Base-by-base conservation (phyloP, 2,113 vertebrate genomes). In the Craseonycteris thonglongyai region DNA sequence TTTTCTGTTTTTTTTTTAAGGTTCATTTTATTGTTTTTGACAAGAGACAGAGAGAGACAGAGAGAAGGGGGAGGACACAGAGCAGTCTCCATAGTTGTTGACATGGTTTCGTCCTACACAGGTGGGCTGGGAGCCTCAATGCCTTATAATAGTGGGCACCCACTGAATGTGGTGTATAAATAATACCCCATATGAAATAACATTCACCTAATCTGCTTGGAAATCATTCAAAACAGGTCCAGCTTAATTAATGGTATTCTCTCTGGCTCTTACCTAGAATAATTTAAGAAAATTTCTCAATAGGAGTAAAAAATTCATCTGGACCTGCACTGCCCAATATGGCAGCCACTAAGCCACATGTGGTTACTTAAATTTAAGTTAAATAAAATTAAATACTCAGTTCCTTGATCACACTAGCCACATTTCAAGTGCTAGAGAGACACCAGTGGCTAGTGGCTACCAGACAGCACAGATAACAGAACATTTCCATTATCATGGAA, bases 401-500 rank as follows among this genome's bases (percentile, higher is more conserved):
- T 54, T 69, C 69, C 80, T 78, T 65, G 33, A 6, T 78, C 47
- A 83, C 49, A 42, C 56, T 3, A 74, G 63, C 51, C 69, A 35
- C 35, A 63, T 51, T 22, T 42, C 38, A 63, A 54, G 86, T 35
- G 66, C 71, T 79, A 18, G 49, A 65, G 51, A 30, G 79, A 56
- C 19, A 2, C 15, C 5, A 1, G 10, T 5, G 30, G 49, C 35
- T 7, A 3, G n/a, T 0, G 11, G 35, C 65, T 19, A 59, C 13
- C 12, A 26, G 65, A 56, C 8, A 33, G 59, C 80, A 38, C 80
- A 38, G n/a, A 26, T 0, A 28, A 28, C 12, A 49, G 26, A n/a
- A 4, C 61, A 11, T 7, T 3, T 21, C 22, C 33, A 22, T 35
- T 54, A 24, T 22, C n/a, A 13, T 0, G 0, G 84, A 58, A 63